Base-by-base conservation (phyloP, 2,113 vertebrate genomes). In the Triplophysa siluroides region DNA sequence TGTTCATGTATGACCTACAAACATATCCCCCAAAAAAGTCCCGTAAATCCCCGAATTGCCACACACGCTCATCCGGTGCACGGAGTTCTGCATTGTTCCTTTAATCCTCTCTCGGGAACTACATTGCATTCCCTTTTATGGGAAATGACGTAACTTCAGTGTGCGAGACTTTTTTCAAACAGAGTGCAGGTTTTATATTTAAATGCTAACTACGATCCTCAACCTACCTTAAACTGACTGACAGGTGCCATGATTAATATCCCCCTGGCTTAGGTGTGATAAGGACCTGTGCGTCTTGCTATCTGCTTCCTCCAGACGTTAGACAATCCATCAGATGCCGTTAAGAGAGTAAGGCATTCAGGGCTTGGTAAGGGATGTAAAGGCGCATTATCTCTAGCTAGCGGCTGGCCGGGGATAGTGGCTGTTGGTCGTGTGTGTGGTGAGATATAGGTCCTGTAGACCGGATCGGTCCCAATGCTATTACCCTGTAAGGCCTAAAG, bases 281-380 rank as follows among this genome's bases (percentile, higher is more conserved):
- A 83, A 83, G 68, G 29, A 61, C 70, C 56, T 66, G 52, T 54
- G 69, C 33, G 76, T 79, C 54, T 45, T 47, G 41, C 77, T 79
- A 83, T 83, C 81, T 68, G 70, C 54, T 52, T 78, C 43, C 13
- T 52, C 81, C 81, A 83, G 81, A 83, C 68, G 63, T 74, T 26
- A 66, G 63, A 83, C 76, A 66, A 82, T 83, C 81, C 81, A 79
- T 83, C 78, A 80, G 82, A 82, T 18, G 60, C 18, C 52, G 38
- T 62, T 61, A 56, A 67, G 67, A 77, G 78, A 73, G 73, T 74
- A 81, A 81, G 73, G 79, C 67, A 78, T 76, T 82, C 72, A 83
- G 58, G 72, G 65, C 56, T 61, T 54, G 67, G 69, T 82, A 81
- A 81, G 65, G 72, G 83, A 86, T 84, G 82, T 86, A 76, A 76